Evolutionary conservation across 37 sponge, comb jelly and placozoan genomes (phyloP), one percentile per base, ranked within the genome.

Genomic region (Oscarella lobularis): DNA sequence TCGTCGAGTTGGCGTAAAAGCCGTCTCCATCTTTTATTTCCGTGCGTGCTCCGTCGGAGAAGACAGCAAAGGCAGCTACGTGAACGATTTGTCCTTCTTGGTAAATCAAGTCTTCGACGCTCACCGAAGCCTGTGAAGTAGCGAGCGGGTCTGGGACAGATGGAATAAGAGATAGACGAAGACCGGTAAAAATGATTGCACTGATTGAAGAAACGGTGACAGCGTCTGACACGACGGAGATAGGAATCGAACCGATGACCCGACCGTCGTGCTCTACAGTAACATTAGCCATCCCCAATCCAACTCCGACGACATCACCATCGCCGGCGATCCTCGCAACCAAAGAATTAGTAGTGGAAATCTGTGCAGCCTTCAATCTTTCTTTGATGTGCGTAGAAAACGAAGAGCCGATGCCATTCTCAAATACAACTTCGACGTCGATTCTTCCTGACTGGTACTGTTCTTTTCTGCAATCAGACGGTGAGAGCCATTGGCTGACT

Each of bases 31-130:
- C 71, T 20, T 48, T 48, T 5, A 68, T 4, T 29, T 68, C 71
- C 6, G 33, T 32, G 5, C 33, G 71, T 30, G 71, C 71, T 29
- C 71, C 71, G 33, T 68, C 71, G 6, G 6, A 4, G 33, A 68
- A 68, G 5, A 68, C 71, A 4, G 71, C 71, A 68, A 4, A 20
- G 6, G 71, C 71, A 34, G 71, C 71, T 4, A 68, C 71, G 33
- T 68, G 31, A 34, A 4, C 71, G 31, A 20, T 4, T 20, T 68
- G 71, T 32, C 33, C 31, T 68, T 68, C 71, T 68, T 14, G 6
- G 71, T 29, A 68, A 68, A 68, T 34, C 4, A 34, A 5, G 4
- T 4, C 31, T 34, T 4, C 71, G 33, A 68, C 33, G 33, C 4
- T 14, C 35, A 68, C 71, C 6, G 4, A 29, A 48, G 60, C 60